A percentile compares a stretch with the other conserved stretches of the same genome.
phyloP scores from a whole-genome alignment of 2,113 vertebrate species.

The Varanus komodoensis region DNA sequence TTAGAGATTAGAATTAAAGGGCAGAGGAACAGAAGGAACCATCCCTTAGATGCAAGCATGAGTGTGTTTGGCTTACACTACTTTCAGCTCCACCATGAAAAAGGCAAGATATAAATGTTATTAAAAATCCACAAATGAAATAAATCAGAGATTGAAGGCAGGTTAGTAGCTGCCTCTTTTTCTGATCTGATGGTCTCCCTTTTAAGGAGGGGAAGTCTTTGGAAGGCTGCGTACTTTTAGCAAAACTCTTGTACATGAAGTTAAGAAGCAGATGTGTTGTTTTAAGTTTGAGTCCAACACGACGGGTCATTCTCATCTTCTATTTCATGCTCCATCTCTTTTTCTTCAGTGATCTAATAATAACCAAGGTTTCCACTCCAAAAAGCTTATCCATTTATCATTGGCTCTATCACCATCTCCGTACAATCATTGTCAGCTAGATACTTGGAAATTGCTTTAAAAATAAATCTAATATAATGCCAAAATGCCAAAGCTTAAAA shows the following conservation, averaged over 20 bases:
- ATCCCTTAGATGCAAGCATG: neutral
- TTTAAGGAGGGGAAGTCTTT: conserved; percentile 44
- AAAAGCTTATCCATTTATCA: conserved; percentile 65
- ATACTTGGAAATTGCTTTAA: conserved; percentile 58
- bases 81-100: neutral
- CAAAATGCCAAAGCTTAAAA: conserved; percentile 32
- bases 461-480: conserved; percentile 49
- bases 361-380: conserved; percentile 62
- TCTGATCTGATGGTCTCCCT: neutral
- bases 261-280: conserved; percentile 50
- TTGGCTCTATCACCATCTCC: conserved; percentile 50
- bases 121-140: neutral
- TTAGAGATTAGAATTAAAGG: neutral
- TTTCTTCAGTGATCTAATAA: conserved; percentile 59
- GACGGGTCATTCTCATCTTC: conserved; percentile 37
- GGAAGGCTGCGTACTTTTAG: conserved; percentile 41
- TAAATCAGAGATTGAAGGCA: conserved; percentile 21
- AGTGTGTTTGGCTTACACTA: neutral
- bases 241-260: conserved; percentile 43
- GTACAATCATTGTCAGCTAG: conserved; percentile 62
- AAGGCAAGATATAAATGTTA: neutral
- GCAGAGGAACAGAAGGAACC: neutral
- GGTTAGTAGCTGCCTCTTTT: conserved; percentile 28
- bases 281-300: conserved; percentile 41
- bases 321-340: conserved; percentile 37